Percentiles rank a stretch among this genome's conserved stretches.
phyloP scores from a whole-genome alignment of 2,888 invertebrate species.

The Octonoba sinensis region DNA sequence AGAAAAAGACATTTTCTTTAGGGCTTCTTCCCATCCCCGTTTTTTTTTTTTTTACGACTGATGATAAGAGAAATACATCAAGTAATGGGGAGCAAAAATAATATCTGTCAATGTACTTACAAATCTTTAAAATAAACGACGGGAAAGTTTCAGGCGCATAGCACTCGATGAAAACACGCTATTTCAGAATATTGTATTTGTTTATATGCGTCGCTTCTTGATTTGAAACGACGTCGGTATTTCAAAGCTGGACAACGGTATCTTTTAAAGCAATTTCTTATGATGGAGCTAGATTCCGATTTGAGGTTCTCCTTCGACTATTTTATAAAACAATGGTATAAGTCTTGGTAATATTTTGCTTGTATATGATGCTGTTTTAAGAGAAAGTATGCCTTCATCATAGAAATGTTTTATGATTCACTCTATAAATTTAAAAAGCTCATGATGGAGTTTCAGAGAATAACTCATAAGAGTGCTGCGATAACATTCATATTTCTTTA shows the following conservation, averaged over 20 bases:
- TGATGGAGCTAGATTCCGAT: too few relatives aligned
- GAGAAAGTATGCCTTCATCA: too few relatives aligned
- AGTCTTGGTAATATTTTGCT: too few relatives aligned
- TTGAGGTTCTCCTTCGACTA: too few relatives aligned
- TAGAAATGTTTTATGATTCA: too few relatives aligned
- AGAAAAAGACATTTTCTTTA: slow-evolving; percentile 48
- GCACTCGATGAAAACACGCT: slow-evolving; percentile 18
- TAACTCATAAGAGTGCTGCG: too few relatives aligned
- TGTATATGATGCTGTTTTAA: too few relatives aligned
- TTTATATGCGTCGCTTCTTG: slow-evolving; percentile 4
- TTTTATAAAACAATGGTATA: too few relatives aligned
- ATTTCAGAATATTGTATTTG: slow-evolving; percentile 21
- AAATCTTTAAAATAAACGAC: slow-evolving; percentile 48
- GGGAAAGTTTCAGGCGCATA: slow-evolving; percentile 25
- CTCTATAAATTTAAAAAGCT: too few relatives aligned
- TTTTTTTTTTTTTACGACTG: not conserved
- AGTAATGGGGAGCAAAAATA: slow-evolving; percentile 35
- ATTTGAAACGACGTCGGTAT: not conserved
- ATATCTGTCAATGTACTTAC: slow-evolving; percentile 50
- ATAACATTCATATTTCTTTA: too few relatives aligned
- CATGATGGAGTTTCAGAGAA: too few relatives aligned
- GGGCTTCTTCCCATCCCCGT: not conserved
- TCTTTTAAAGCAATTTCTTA: too few relatives aligned
- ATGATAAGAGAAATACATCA: slow-evolving; percentile 40
- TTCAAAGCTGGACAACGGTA: not conserved